Conservation (phyloP, 2,797 vertebrate genomes). For the Knipowitschia caucasica region DNA sequence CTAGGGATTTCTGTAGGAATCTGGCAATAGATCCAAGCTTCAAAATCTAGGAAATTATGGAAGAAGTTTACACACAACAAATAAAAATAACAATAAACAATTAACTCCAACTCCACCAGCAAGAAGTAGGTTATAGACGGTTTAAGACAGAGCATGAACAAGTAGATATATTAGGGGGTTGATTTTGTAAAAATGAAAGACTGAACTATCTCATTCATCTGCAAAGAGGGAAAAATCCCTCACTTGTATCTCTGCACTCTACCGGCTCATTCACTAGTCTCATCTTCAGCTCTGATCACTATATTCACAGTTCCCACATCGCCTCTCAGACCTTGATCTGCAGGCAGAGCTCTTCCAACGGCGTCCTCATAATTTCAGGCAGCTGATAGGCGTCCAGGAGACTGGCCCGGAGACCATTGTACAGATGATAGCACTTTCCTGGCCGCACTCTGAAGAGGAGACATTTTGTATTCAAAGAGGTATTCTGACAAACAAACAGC, state of each 20-base stretch:
- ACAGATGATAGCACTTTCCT: slow-evolving; percentile 95
- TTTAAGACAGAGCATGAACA: too few relatives aligned
- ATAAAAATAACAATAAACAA: background rate
- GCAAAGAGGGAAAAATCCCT: slow-evolving; percentile 5
- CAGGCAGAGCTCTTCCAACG: slow-evolving; percentile 94
- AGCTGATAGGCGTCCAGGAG: slow-evolving; percentile 92
- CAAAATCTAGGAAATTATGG: slow-evolving; percentile 78
- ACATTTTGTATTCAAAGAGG: slow-evolving; percentile 7
- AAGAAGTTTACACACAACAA: background rate
- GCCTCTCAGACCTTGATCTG: slow-evolving; percentile 88
- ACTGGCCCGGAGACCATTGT: slow-evolving; percentile 89
- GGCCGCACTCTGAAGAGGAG: slow-evolving; percentile 84
- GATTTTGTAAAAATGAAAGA: slow-evolving; percentile 40
- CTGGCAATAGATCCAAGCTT: slow-evolving; percentile 87
- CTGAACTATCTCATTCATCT: slow-evolving; percentile 11
- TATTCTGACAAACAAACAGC: slow-evolving; percentile 1
- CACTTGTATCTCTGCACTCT: background rate
- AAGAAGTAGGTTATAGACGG: too few relatives aligned
- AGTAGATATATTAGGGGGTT: slow-evolving; percentile 10
- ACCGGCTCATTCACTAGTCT: slow-evolving; percentile 28
- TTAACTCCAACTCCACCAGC: background rate
- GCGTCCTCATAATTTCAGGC: slow-evolving; percentile 94
- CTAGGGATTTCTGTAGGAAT: slow-evolving; percentile 88
- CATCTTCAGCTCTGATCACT: slow-evolving; percentile 37
- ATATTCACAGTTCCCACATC: slow-evolving; percentile 1